A percentile compares a stretch with the other conserved stretches of the same genome.
Conservation (phyloP, 1,140 invertebrate genomes). For the Propsilocerus akamusi region DNA sequence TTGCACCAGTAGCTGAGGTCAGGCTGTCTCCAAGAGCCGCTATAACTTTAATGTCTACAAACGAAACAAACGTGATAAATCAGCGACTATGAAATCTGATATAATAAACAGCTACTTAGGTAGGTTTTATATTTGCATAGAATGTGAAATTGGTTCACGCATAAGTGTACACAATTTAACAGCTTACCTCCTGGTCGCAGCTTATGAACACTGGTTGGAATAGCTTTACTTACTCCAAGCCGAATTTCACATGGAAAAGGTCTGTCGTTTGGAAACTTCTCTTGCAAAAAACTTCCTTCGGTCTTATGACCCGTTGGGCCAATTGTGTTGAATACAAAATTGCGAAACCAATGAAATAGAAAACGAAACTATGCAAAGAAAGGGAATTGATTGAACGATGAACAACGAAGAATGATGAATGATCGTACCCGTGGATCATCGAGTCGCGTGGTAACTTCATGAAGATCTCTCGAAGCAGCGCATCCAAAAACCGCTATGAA, state of each 20-base stretch:
- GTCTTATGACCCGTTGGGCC: conserved; percentile 5
- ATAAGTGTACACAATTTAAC: too few species aligned
- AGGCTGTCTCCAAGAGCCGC: conserved; percentile 44
- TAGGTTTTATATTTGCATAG: too few species aligned
- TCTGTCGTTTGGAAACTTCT: not conserved
- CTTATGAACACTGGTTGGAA: conserved; percentile 30
- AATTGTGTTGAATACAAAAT: conserved; percentile 5
- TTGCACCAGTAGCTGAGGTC: conserved; percentile 32
- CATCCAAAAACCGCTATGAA: too few species aligned
- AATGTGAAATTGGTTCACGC: too few species aligned
- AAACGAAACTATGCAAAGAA: too few species aligned
- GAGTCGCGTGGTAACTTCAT: not conserved
- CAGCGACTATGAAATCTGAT: too few species aligned
- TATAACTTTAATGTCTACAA: conserved; percentile 35
- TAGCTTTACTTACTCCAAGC: not conserved
- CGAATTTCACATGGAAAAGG: conserved; percentile 5
- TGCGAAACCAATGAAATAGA: conserved; percentile 5
- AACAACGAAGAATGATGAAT: too few species aligned
- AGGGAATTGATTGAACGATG: too few species aligned
- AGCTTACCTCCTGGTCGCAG: conserved; percentile 26
- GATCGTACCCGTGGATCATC: not conserved
- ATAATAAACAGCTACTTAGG: too few species aligned
- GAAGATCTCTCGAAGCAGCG: not conserved
- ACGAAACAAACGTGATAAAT: too few species aligned
- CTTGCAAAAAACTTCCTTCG: conserved; percentile 5